These are phyloP conservation scores for Ametastegia equiseti DNA, from an alignment of 2,888 invertebrate genomes.

Conservation along the genomic window DNA sequence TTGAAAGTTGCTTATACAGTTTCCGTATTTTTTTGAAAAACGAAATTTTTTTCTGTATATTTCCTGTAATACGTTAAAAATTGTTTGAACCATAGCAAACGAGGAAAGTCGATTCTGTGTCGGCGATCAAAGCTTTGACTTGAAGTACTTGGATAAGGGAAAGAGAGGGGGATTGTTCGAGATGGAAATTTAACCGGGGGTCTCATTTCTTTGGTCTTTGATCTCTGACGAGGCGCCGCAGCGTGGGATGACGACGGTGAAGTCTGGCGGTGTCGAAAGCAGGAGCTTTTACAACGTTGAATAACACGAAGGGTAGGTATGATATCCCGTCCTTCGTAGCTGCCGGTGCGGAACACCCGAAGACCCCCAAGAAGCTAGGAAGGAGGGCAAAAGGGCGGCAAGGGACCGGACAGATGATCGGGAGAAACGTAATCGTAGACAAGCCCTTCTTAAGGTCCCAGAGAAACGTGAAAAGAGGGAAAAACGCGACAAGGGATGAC, in stretches of 20 bases:
- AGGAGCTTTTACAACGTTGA: conserved; percentile 37
- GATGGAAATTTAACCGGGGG: conserved; percentile 19
- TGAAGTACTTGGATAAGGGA: background rate
- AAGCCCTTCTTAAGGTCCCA: background rate
- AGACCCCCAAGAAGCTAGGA: background rate
- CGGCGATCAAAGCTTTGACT: conserved; percentile 9
- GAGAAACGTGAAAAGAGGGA: background rate
- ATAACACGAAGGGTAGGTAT: conserved; percentile 9
- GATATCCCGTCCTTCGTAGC: background rate
- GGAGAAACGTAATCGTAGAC: conserved; percentile 13
- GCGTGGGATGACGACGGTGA: background rate
- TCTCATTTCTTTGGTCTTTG: conserved; percentile 33
- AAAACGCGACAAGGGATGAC: conserved; percentile 12
- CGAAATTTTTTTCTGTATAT: too few relatives aligned
- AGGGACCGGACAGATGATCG: background rate
- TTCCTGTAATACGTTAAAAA: too few relatives aligned
- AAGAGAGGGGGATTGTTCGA: background rate
- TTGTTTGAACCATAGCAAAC: background rate
- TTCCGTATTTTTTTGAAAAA: too few relatives aligned
- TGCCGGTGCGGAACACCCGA: too few relatives aligned
- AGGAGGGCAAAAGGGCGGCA: too few relatives aligned
- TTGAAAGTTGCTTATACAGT: too few relatives aligned
- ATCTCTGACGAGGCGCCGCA: conserved; percentile 3
- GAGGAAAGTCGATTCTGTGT: conserved; percentile 13
- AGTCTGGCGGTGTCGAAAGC: conserved; percentile 17